Conservation (phyloP, 1,140 invertebrate genomes). For the Sitodiplosis mosellana region DNA sequence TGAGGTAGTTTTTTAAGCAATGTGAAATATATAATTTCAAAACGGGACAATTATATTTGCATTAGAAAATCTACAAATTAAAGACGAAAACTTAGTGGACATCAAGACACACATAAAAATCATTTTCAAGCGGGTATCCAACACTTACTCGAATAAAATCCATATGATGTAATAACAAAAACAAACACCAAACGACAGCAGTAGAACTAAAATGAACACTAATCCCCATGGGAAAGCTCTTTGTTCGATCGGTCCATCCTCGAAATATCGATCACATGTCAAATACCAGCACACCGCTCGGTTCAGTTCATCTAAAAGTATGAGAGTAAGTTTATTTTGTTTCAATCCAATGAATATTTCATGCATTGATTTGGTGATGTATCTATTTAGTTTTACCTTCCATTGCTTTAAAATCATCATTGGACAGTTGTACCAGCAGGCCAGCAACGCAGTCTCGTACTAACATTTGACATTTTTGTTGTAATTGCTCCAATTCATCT, state of each 20-base stretch:
- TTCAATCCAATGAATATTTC: background rate
- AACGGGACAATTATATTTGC: too few species aligned
- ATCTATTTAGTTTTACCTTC: constrained; percentile 38
- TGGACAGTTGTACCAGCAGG: constrained; percentile 53
- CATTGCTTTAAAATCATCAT: constrained; percentile 66
- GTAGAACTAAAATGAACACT: constrained; percentile 50
- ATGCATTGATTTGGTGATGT: background rate
- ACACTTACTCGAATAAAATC: constrained; percentile 71
- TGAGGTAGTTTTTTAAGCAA: too few species aligned
- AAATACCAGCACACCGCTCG: constrained; percentile 78
- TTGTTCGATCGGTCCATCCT: constrained; percentile 54
- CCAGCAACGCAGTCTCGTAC: constrained; percentile 52
- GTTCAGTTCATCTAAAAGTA: constrained; percentile 56
- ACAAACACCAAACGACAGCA: constrained; percentile 60
- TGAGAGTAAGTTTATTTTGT: background rate
- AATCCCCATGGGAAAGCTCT: constrained; percentile 63
- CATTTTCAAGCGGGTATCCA: background rate
- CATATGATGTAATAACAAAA: constrained; percentile 80
- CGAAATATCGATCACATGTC: constrained; percentile 81
- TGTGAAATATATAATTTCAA: too few species aligned
- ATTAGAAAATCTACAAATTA: too few species aligned
- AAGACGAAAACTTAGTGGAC: too few species aligned
- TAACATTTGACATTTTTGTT: constrained; percentile 42
- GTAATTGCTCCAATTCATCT: constrained; percentile 56
- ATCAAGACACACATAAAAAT: too few species aligned